Base-by-base conservation (phyloP, 2,888 invertebrate species). In the Mimachlamys varia region DNA sequence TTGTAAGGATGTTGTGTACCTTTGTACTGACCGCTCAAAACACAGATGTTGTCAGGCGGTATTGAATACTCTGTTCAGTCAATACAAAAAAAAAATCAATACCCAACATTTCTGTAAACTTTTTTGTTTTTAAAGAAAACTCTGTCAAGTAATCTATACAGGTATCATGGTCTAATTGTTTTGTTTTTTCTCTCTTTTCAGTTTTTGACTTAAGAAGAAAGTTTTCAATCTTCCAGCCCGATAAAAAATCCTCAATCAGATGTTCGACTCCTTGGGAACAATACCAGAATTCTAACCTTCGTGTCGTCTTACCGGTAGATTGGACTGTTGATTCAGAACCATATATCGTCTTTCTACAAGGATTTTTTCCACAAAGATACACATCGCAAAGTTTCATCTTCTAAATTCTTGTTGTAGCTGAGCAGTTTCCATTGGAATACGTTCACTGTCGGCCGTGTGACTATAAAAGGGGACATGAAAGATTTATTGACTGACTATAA, bases 351-450 rank as follows among this genome's bases (percentile, higher is more conserved):
- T 76, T 76, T 22, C 7, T 76, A 13, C 12, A 76, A 76, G 76
- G 76, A 5, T 10, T 22, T 44, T 53, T 76, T 76, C 76, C n/a
- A n/a, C n/a, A 17, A 22, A 76, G 76, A 76, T 76, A 27, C 15
- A 12, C 76, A 76, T 76, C 76, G 76, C 76, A 76, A 76, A 76
- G 76, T 76, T 76, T 76, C 76, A 76, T 76, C 76, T 76, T 76
- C 76, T 76, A 19, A 15, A 76, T 5, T 33, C 76, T 27, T 76
- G 76, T 76, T 76, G 76, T 62, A n/a, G 22, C 62, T 62, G 62
- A 62, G 62, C 62, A 10, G 76, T 76, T 76, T 76, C 33, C 22
- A 33, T 27, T 33, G 33, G 76, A 33, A 27, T 33, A 76, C 5
- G 27, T 76, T 76, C 27, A 33, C 76, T 76, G 76, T 15, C 27